Conservation (phyloP, 30 jellyfish, hydroid and myxozoan genomes). For the Hydractinia echinata region DNA sequence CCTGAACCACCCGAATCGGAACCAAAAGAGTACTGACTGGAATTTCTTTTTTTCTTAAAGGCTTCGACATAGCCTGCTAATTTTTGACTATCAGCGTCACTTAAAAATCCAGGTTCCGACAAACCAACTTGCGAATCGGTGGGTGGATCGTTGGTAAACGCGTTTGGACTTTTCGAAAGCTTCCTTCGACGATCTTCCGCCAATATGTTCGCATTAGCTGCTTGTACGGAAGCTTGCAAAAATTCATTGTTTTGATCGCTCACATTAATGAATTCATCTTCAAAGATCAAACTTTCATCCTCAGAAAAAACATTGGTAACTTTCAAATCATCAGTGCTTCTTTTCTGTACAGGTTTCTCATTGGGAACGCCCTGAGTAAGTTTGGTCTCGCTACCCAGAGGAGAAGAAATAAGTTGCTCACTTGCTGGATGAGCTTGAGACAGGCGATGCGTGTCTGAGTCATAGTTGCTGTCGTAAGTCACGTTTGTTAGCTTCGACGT, state of each 20-base stretch:
- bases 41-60: slow-evolving; percentile 10
- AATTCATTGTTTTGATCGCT: slow-evolving; percentile 25
- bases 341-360: slow-evolving; percentile 4
- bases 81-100: slow-evolving; percentile 29
- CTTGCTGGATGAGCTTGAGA: neutral
- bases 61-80: slow-evolving; percentile 29
- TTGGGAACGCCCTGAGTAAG: slow-evolving; percentile 16
- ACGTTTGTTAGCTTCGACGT: slow-evolving; percentile 10
- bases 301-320: slow-evolving; percentile 17
- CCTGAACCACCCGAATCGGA: slow-evolving; percentile 37
- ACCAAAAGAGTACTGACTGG: slow-evolving; percentile 35
- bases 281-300: slow-evolving; percentile 31
- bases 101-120: slow-evolving; percentile 23
- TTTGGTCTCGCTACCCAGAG: slow-evolving; percentile 1
- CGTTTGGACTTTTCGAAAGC: slow-evolving; percentile 18
- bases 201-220: neutral
- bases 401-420: slow-evolving; percentile 9
- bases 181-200: slow-evolving; percentile 20
- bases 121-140: neutral
- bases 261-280: slow-evolving; percentile 25
- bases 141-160: neutral
- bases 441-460: neutral
- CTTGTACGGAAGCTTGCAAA: slow-evolving; percentile 1
- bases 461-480: neutral
- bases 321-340: neutral